These are phyloP conservation scores for Chionomys nivalis DNA, from an alignment of 2,113 vertebrate species.

Conservation along the genomic window DNA sequence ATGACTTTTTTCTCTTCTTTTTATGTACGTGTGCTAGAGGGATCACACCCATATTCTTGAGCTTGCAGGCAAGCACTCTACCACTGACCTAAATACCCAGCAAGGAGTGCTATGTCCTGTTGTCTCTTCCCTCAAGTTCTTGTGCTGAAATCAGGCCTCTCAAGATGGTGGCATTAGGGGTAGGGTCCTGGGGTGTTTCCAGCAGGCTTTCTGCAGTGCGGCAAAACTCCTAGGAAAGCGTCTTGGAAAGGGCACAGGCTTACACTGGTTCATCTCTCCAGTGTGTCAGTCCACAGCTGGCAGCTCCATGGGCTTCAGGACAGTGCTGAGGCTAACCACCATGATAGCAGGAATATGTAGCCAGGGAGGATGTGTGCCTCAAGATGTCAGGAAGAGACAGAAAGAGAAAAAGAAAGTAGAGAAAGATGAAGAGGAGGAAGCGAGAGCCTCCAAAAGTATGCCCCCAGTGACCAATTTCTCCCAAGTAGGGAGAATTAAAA, in stretches of 20 bases:
- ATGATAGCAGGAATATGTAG: not conserved
- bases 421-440: not conserved
- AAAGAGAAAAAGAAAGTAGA: not conserved
- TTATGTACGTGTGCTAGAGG: not conserved
- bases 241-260: not conserved
- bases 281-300: not conserved
- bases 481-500: not conserved
- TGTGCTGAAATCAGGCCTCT: not conserved
- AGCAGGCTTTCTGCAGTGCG: not conserved
- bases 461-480: not conserved
- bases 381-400: not conserved
- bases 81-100: not conserved
- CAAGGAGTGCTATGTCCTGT: not conserved
- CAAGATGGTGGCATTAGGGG: not conserved
- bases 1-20: not conserved
- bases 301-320: not conserved
- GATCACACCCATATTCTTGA: not conserved
- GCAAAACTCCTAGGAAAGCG: not conserved
- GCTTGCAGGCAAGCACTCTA: not conserved
- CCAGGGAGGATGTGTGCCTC: not conserved
- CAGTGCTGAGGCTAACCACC: not conserved
- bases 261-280: not conserved
- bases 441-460: not conserved
- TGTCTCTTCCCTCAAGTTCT: not conserved
- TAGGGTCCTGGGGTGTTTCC: not conserved